Evolutionary conservation across 2,113 vertebrate genomes (phyloP), one percentile per base, ranked within the genome.

Genomic region (Nesoenas mayeri): DNA sequence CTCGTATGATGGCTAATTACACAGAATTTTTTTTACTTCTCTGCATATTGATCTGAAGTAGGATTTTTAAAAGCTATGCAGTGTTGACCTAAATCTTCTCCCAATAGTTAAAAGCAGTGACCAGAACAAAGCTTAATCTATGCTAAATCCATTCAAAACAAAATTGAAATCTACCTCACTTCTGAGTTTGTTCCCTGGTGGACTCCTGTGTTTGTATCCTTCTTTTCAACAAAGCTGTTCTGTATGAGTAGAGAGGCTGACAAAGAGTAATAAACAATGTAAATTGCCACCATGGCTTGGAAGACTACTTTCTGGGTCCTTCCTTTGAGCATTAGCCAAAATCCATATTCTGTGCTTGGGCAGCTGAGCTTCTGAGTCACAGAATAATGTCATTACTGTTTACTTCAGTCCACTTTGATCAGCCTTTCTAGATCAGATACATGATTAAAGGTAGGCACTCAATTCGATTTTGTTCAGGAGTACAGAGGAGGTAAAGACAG

Each of bases 361-460:
- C 54, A 85, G 42, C 36, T 91, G 51, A 91, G 3, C 26, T 85
- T 88, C 82, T 91, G 75, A 94, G 88, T 93, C 88, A 95, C 34
- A 54, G 65, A 95, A 64, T 73, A 77, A 62, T 91, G 62, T 77
- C 62, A 42, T n/a, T 95, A 62, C 9, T 96, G 56, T 90, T 95
- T 95, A 78, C 53, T 94, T 93, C 75, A 90, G 84, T 56, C 42
- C 15, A 32, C 93, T 93, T 91, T 84, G 91, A 94, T 91, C 89
- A 94, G 31, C 47, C 26, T 64, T 61, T 29, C 19, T 88, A 84
- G 85, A 88, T 88, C 75, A 91, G 29, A 31, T 53, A 5, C 1
- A 0, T 71, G 75, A 75, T 79, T 78, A 71, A 96, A 90, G 36
- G 67, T 51, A 79, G 29, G 48, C 6, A 38, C 29, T 95, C 24